Evolutionary conservation across 2,888 invertebrate species (phyloP), one percentile per base, ranked within the genome.

Genomic region (Empis stercorea): DNA sequence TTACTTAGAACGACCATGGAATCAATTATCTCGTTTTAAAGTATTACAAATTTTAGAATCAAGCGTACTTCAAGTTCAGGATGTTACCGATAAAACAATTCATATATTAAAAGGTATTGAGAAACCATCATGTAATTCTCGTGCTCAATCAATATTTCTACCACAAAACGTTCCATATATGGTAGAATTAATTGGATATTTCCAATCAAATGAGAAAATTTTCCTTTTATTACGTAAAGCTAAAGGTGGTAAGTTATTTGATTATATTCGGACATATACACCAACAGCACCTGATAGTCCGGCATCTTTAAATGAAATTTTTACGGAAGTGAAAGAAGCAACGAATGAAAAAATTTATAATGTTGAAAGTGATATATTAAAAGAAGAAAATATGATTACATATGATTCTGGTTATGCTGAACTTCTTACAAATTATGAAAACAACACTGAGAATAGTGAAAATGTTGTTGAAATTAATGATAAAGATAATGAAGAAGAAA

Each of bases 41-140:
- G 68, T 70, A 9, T 48, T 67, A 10, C 54, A 60, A 48, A 56
- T 69, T 2, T 55, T 68, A 10, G 58, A 65, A 30, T 13, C 40
- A 40, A 57, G 59, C 2, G 68, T 69, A 9, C 65, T 70, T 62
- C 63, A 63, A 51, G 70, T 70, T 14, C 66, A 66, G 52, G 64
- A 68, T 50, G 58, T 70, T 9, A 67, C 67, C 3, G 61, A 63
- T 43, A 65, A 64, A 32, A 58, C 62, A 3, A 56, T 57, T 3
- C 64, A 61, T 45, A 59, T 69, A 1, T 66, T 70, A 63, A 70
- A 70, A 47, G 66, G 67, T 32, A 62, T 68, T 14, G 64, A 68
- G 46, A 66, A 68, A 36, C 68, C 68, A 2, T 61, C 66, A 6
- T 65, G 60, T 43, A 63, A 65, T 50, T 61, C 65, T 2, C 61